A percentile compares a stretch with the other conserved stretches of the same genome.
These are phyloP conservation scores for Rissa tridactyla DNA, from an alignment of 2,113 vertebrate genomes.

Conservation along the genomic window DNA sequence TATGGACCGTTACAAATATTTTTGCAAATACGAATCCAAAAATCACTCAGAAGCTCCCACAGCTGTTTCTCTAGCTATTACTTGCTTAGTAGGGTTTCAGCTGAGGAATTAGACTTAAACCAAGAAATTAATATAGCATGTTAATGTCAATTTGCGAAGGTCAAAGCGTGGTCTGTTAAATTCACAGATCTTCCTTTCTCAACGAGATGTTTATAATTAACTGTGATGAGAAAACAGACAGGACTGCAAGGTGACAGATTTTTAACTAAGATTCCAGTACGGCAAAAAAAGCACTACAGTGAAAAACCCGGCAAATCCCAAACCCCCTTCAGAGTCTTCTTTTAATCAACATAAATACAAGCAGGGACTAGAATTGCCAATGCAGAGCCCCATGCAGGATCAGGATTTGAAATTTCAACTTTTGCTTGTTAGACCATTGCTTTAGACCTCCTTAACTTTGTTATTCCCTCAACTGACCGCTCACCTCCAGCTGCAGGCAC, in stretches of 20 bases:
- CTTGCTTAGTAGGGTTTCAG: neutral
- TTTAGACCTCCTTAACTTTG: neutral
- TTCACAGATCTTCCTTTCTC: neutral
- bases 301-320: neutral
- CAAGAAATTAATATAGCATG: conserved; percentile 1
- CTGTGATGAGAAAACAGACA: neutral
- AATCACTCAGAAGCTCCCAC: conserved; percentile 18
- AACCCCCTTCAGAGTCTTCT: neutral
- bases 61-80: conserved; percentile 25
- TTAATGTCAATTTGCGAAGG: neutral
- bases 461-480: neutral
- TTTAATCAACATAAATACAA: neutral
- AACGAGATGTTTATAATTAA: neutral
- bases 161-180: neutral
- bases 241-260: neutral
- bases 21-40: conserved; percentile 18
- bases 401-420: neutral
- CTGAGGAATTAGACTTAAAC: neutral
- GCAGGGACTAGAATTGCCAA: neutral
- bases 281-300: neutral
- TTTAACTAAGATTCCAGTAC: neutral
- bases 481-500: neutral
- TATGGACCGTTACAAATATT: conserved; percentile 14
- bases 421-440: neutral
- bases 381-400: neutral